phyloP scores from a whole-genome alignment of 2,113 vertebrate genomes.

The Dipodomys merriami region DNA sequence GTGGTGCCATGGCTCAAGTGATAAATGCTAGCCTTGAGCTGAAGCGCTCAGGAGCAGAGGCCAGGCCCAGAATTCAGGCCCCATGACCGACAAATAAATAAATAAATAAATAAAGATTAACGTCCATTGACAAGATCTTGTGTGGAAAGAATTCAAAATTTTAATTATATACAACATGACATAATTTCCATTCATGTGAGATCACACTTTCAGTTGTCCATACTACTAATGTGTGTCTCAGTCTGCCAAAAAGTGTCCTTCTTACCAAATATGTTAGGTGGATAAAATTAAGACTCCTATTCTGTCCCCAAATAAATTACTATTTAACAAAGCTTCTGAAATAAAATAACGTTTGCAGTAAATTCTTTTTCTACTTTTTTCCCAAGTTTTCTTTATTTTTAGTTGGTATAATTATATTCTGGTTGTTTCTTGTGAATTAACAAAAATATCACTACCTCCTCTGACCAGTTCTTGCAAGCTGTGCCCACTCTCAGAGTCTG shows the following conservation, averaged over 20 bases:
- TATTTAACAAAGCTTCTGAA: not conserved
- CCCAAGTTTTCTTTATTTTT: not conserved
- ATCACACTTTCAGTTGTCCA: not conserved
- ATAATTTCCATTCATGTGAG: not conserved
- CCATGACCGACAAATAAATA: too few species aligned
- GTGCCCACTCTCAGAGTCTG: not conserved
- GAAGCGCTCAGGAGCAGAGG: too few species aligned
- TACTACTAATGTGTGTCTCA: not conserved
- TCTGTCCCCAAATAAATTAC: not conserved
- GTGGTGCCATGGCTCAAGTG: too few species aligned
- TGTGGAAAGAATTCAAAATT: constrained; percentile 2
- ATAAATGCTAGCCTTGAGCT: too few species aligned
- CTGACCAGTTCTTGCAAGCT: not conserved
- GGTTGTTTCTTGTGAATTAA: not conserved
- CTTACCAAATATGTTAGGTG: not conserved
- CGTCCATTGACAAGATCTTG: not conserved
- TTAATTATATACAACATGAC: not conserved
- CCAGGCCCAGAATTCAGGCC: too few species aligned
- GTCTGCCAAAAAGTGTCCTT: not conserved
- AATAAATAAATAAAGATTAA: not conserved
- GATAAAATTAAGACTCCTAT: constrained; percentile 4
- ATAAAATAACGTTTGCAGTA: not conserved
- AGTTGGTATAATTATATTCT: not conserved
- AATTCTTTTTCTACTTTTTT: not conserved
- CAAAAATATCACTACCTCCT: not conserved